Conservation (phyloP, 2,797 vertebrate species). For the Melanotaenia parkinsoni region DNA sequence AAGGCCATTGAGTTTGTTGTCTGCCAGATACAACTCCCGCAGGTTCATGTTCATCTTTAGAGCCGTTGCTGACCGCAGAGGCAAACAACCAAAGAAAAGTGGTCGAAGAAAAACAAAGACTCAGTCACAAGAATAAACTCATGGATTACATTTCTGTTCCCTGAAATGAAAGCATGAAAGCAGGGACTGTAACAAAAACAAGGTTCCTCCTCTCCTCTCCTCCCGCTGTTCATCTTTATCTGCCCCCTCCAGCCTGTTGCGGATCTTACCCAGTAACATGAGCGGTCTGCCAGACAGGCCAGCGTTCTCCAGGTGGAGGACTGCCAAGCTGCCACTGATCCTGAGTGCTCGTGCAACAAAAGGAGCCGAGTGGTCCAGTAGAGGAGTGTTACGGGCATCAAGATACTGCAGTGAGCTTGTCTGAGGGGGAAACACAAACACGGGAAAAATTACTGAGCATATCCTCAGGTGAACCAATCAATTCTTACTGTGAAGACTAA, state of each 20-base stretch:
- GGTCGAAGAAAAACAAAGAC: neutral
- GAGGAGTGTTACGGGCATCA: slow-evolving; percentile 91
- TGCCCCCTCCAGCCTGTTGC: neutral
- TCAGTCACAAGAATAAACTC: neutral
- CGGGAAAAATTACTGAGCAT: neutral
- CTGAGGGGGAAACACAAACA: slow-evolving; percentile 68
- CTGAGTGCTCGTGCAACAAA: slow-evolving; percentile 94
- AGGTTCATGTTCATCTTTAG: slow-evolving; percentile 98
- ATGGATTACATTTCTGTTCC: neutral
- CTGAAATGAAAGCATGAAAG: neutral
- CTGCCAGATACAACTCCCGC: slow-evolving; percentile 92
- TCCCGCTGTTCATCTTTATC: slow-evolving; percentile 1
- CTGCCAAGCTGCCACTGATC: slow-evolving; percentile 92
- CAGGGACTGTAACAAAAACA: neutral
- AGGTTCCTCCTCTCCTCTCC: neutral
- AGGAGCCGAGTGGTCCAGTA: slow-evolving; percentile 93
- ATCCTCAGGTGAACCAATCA: neutral
- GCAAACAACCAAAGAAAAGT: slow-evolving; percentile 11
- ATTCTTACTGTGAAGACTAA: neutral
- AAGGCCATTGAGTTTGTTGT: slow-evolving; percentile 93
- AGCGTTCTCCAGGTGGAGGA: slow-evolving; percentile 92
- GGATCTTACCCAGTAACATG: slow-evolving; percentile 90
- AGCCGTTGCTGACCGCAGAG: slow-evolving; percentile 84
- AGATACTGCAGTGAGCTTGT: slow-evolving; percentile 94
- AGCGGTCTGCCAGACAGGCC: slow-evolving; percentile 91